phyloP scores from a whole-genome alignment of 1,140 invertebrate species.

The Brachystomella parvula region DNA sequence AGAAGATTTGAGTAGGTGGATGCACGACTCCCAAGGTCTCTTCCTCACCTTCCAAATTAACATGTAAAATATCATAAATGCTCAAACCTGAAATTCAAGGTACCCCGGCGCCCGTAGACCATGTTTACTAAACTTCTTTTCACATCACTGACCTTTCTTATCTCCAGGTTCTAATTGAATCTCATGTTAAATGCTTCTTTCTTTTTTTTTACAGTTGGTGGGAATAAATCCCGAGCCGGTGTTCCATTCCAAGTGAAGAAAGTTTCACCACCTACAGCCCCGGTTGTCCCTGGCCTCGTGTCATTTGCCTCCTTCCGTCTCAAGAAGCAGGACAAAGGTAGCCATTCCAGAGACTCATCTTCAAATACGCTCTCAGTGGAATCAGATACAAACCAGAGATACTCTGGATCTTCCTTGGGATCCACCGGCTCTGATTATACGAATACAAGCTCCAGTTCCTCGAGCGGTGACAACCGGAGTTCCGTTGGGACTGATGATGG shows the following conservation, averaged over 20 bases:
- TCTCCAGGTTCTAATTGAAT: background rate
- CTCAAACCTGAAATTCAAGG: too few relatives aligned
- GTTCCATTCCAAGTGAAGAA: constrained; percentile 26
- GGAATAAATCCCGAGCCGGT: constrained; percentile 34
- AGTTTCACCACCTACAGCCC: constrained; percentile 30
- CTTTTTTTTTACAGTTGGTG: constrained; percentile 31
- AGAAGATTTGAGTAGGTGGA: too few relatives aligned
- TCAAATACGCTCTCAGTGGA: background rate
- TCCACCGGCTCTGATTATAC: constrained; percentile 27
- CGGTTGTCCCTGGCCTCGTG: constrained; percentile 13
- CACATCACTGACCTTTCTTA: background rate
- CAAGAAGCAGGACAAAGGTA: constrained; percentile 16
- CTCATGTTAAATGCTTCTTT: background rate
- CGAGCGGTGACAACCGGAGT: constrained; percentile 29
- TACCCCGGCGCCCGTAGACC: too few relatives aligned
- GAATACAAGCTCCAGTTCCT: constrained; percentile 7
- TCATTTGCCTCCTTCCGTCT: constrained; percentile 31
- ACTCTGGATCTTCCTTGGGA: constrained; percentile 28
- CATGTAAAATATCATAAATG: too few relatives aligned
- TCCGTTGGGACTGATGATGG: constrained; percentile 34
- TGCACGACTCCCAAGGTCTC: too few relatives aligned
- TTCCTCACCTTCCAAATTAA: too few relatives aligned
- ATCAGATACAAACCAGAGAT: constrained; percentile 16
- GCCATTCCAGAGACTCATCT: background rate
- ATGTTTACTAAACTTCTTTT: too few relatives aligned